These are phyloP conservation scores for Bugulina stolonifera DNA, from an alignment of 2,888 invertebrate species.

Conservation along the genomic window DNA sequence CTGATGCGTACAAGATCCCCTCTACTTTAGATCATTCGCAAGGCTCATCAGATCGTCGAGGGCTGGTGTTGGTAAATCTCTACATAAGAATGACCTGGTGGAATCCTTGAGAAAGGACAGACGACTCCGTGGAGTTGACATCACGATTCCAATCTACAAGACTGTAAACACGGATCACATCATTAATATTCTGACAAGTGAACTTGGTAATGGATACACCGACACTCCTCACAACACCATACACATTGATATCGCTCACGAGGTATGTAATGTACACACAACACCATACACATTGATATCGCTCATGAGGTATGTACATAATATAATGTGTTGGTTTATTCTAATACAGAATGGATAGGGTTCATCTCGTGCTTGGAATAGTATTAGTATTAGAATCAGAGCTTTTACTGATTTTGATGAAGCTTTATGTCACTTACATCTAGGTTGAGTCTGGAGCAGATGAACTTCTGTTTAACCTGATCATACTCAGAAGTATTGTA, in stretches of 20 bases:
- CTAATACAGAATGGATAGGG: too few species aligned
- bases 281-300: too few species aligned
- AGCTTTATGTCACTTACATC: too few species aligned
- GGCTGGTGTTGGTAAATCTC: slow-evolving; percentile 24
- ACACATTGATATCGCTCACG: slow-evolving; percentile 19
- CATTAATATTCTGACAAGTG: neutral
- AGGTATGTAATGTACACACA: too few species aligned
- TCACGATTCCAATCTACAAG: slow-evolving; percentile 21
- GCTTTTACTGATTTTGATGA: too few species aligned
- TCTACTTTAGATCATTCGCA: slow-evolving; percentile 1
- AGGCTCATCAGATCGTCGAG: neutral
- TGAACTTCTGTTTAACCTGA: slow-evolving; percentile 18
- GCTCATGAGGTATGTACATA: too few species aligned
- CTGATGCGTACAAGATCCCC: too few species aligned
- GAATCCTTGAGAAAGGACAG: neutral
- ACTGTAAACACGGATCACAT: slow-evolving; percentile 18
- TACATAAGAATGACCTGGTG: neutral
- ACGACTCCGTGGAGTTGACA: neutral
- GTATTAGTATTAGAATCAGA: too few species aligned
- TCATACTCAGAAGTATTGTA: slow-evolving; percentile 22
- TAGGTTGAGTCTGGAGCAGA: slow-evolving; percentile 13
- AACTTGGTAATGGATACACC: neutral
- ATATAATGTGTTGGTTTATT: too few species aligned
- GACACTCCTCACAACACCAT: neutral
- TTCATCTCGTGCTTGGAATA: too few species aligned